These are phyloP conservation scores for Chionis minor DNA, from an alignment of 2,113 vertebrate species.

Conservation along the genomic window DNA sequence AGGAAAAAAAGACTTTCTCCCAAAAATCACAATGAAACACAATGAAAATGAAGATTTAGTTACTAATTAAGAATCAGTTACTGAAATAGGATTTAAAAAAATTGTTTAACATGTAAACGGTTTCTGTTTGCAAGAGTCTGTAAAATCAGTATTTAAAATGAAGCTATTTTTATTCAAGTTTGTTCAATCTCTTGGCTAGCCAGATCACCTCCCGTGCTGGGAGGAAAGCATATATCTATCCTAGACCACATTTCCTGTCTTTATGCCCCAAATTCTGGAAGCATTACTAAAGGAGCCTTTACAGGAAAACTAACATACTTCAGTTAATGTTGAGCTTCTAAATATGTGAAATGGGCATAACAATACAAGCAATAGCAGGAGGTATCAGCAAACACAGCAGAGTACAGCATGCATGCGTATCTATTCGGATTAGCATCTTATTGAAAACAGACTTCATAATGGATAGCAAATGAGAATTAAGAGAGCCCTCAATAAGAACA, in stretches of 20 bases:
- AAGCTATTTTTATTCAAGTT: neutral
- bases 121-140: neutral
- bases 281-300: neutral
- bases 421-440: neutral
- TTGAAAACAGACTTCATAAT: neutral
- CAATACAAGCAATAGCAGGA: neutral
- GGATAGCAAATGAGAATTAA: neutral
- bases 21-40: neutral
- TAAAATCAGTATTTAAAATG: neutral
- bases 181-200: neutral
- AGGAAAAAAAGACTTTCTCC: neutral
- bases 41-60: neutral
- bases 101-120: neutral
- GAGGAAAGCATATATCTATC: neutral
- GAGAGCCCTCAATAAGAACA: neutral
- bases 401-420: rapidly evolving
- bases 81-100: neutral
- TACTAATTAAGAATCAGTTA: neutral
- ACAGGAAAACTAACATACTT: neutral
- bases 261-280: neutral
- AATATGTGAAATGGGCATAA: neutral
- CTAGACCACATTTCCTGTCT: neutral
- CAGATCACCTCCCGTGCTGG: neutral
- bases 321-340: rapidly evolving
- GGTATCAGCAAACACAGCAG: rapidly evolving